Evolutionary conservation across 2,888 invertebrate species (phyloP), one percentile per base, ranked within the genome.

Genomic region (Kuschelorhynchus macadamiae): DNA sequence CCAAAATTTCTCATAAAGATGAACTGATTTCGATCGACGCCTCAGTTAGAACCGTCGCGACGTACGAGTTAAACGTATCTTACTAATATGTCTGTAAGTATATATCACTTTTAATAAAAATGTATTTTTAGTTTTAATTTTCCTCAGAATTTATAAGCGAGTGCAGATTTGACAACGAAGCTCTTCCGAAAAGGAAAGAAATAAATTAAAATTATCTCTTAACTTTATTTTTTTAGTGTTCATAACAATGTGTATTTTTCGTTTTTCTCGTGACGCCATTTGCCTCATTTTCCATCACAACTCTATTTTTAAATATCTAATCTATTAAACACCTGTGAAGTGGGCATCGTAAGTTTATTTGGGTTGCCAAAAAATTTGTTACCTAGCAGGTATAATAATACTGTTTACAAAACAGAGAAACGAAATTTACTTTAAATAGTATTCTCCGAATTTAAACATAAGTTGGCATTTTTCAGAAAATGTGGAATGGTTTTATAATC

Each of bases 31-130:
- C 71, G 74, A 71, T 79, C 79, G 79, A 81, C 81, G 82, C 81
- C 80, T 85, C 85, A 80, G 85, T 77, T 83, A 79, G 85, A 85
- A 84, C 81, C 86, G 83, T 83, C 85, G 84, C 84, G 85, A 85
- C 86, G 85, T 82, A 75, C 74, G 71, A 75, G 76, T 75, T 75
- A 73, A 74, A 77, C 75, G 74, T 68, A 75, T 73, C 60, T 61
- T 61, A 57, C 52, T 74, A 77, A 67, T 55, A 81, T 82, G 82
- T 79, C 82, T 71, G 82, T 82, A 80, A 82, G 82, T 81, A 72
- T 47, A 32, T 30, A 47, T 57, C 50, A 5, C 14, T 14, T 11
- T n/a, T 42, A 36, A 39, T 30, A 21, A 14, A 41, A 8, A 39
- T 39, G 39, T n/a, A 14, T 12, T 39, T 39, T 53, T 53, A 36